Conservation (phyloP, 2,113 vertebrate genomes). For the Mus musculus region DNA sequence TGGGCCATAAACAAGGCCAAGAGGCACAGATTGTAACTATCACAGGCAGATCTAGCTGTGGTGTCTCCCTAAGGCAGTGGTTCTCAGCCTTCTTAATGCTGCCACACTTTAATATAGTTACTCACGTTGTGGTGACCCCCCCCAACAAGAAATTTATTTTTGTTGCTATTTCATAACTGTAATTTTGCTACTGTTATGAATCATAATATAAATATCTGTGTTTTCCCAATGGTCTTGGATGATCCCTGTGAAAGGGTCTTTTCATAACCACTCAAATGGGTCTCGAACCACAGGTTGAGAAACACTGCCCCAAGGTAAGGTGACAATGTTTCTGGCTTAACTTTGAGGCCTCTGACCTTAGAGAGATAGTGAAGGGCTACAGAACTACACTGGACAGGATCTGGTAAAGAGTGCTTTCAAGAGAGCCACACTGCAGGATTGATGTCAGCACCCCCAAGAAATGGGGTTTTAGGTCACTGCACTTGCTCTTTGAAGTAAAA, state of each 20-base stretch:
- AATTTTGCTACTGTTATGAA: background rate
- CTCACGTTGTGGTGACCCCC: background rate
- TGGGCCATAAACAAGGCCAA: background rate
- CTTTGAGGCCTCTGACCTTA: background rate
- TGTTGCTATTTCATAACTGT: background rate
- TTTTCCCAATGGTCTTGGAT: background rate
- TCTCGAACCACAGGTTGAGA: background rate
- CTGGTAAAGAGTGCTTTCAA: background rate
- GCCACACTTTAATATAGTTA: background rate
- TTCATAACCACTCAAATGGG: background rate
- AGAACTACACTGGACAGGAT: fast-evolving
- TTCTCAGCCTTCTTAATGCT: background rate
- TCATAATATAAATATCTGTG: background rate
- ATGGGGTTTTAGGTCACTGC: background rate
- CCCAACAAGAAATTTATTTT: background rate
- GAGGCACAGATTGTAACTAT: background rate
- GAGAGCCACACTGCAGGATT: background rate
- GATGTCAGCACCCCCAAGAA: background rate
- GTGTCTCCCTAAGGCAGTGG: background rate
- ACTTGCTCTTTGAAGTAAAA: background rate
- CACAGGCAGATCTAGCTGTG: background rate
- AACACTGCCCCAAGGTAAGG: background rate
- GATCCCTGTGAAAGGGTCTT: background rate
- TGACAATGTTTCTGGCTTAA: background rate
- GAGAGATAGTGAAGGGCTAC: background rate